Conservation (phyloP, 2,888 invertebrate genomes). For the Aspidiotus rigidus region DNA sequence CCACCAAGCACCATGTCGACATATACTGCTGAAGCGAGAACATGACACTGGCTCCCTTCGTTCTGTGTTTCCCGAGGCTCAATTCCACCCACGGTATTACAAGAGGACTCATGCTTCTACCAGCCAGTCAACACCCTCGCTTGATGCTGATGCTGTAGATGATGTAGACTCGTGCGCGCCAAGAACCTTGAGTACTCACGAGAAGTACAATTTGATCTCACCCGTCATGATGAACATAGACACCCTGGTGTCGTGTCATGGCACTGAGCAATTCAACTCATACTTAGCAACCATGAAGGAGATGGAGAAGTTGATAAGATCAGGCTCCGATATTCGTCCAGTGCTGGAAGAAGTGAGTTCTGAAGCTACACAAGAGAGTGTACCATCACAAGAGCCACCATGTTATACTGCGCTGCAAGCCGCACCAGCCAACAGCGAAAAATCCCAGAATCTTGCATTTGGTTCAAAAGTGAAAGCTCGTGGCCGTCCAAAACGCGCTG, state of each 20-base stretch:
- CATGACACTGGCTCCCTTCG: not conserved
- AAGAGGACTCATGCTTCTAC: not conserved
- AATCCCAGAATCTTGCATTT: not conserved
- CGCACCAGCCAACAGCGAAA: not conserved
- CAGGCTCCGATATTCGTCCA: not conserved
- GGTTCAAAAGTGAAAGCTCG: not conserved
- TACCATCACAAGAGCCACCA: not conserved
- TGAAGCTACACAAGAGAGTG: not conserved
- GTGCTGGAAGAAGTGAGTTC: slow-evolving; percentile 4
- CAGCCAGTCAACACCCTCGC: not conserved
- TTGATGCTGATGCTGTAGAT: not conserved
- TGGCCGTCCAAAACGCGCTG: not conserved
- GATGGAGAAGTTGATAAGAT: not conserved
- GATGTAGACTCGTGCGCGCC: slow-evolving; percentile 1
- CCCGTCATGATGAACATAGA: not conserved
- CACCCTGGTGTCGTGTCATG: not conserved
- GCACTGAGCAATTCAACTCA: not conserved
- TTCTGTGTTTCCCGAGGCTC: not conserved
- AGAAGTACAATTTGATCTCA: not conserved
- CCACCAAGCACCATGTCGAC: not conserved
- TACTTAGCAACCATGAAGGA: not conserved
- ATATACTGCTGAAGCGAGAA: not conserved
- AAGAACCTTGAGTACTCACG: not conserved
- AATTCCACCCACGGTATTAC: slow-evolving; percentile 1
- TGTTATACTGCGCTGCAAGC: not conserved